phyloP scores from a whole-genome alignment of 2,797 vertebrate genomes.

The Balearica regulorum region DNA sequence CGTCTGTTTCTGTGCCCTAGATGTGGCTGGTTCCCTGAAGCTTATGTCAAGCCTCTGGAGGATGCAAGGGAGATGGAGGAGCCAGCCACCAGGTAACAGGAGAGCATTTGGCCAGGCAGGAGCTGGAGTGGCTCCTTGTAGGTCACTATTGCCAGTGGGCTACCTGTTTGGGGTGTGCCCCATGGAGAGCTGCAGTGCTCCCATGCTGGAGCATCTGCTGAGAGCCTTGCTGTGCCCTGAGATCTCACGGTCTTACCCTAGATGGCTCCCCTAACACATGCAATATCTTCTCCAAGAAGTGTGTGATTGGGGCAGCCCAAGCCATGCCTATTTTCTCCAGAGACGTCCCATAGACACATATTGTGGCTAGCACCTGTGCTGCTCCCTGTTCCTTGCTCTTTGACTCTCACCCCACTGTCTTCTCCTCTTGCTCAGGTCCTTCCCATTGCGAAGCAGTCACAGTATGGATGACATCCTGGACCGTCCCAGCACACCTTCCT shows the following conservation, averaged over 20 bases:
- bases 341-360: not conserved
- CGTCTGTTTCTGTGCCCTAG: slow-evolving; percentile 67
- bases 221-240: not conserved
- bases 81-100: slow-evolving; percentile 35
- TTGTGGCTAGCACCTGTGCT: not conserved
- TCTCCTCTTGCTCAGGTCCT: slow-evolving; percentile 58
- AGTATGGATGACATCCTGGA: slow-evolving; percentile 87
- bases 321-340: not conserved
- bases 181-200: not conserved
- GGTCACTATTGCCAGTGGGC: not conserved
- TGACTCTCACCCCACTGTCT: not conserved
- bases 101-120: not conserved
- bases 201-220: not conserved
- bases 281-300: not conserved
- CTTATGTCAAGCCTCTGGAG: slow-evolving; percentile 85
- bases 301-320: not conserved
- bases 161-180: not conserved
- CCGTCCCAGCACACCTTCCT: slow-evolving; percentile 37
- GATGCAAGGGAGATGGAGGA: not conserved
- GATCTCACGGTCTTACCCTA: not conserved
- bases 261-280: not conserved
- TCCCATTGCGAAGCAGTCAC: slow-evolving; percentile 79
- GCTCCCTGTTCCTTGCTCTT: not conserved
- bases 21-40: slow-evolving; percentile 95
- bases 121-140: not conserved